Evolutionary conservation across 1,140 invertebrate species (phyloP).

Genomic region (Hirudo medicinalis): DNA sequence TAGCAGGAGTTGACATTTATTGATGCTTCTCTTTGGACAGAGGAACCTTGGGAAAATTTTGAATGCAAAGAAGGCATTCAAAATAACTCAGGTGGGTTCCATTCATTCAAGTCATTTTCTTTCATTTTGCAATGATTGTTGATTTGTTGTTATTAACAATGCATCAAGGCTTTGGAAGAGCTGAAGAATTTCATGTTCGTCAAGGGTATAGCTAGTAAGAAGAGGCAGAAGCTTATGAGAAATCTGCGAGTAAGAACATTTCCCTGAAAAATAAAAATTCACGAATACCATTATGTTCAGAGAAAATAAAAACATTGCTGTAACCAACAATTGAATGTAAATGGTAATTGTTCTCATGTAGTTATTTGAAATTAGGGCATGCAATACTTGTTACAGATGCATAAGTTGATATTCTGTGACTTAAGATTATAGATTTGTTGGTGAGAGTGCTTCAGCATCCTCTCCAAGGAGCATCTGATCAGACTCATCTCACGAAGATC

Average conservation of each 20-base stretch:
- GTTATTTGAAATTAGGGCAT: no score
- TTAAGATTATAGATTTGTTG: slow-evolving; percentile 18
- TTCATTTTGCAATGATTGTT: no score
- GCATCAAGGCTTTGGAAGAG: slow-evolving; percentile 33
- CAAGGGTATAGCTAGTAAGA: slow-evolving; percentile 34
- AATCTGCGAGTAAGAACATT: slow-evolving; percentile 34
- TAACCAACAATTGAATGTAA: no score
- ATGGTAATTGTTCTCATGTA: no score
- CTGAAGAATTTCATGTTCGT: slow-evolving; percentile 36
- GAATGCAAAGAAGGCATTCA: slow-evolving; percentile 28
- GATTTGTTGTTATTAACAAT: not conserved
- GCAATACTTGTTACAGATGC: not conserved
- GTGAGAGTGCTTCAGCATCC: slow-evolving; percentile 22
- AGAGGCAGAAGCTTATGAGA: slow-evolving; percentile 40
- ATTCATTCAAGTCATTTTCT: no score
- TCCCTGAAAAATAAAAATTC: not conserved
- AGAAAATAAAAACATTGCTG: no score
- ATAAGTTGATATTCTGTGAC: not conserved
- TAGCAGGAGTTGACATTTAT: no score
- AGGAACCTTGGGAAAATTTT: slow-evolving; percentile 29
- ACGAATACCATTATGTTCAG: no score
- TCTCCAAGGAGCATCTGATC: slow-evolving; percentile 15
- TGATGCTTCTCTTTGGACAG: slow-evolving; percentile 23
- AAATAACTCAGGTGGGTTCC: slow-evolving; percentile 14
- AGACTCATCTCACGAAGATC: slow-evolving; percentile 29